A percentile compares a stretch with the other conserved stretches of the same genome.
These are phyloP conservation scores for Meteorus sp. DNA, from an alignment of 1,140 invertebrate genomes.

Conservation along the genomic window DNA sequence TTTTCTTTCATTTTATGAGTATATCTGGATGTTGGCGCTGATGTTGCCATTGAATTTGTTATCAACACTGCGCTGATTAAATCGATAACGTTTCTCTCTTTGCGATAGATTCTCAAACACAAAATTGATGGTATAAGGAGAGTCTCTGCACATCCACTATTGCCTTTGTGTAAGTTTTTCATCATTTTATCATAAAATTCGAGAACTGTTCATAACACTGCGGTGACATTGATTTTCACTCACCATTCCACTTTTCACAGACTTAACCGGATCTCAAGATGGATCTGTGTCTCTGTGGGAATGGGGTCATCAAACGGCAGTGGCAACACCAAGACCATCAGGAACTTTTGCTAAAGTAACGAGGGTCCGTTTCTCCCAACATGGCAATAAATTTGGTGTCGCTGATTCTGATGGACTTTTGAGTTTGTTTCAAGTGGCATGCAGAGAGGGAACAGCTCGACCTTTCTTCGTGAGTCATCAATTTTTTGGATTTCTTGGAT, in stretches of 20 bases:
- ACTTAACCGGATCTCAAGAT: slow-evolving; percentile 95
- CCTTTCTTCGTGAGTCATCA: slow-evolving; percentile 90
- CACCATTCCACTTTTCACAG: slow-evolving; percentile 57
- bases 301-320: slow-evolving; percentile 90
- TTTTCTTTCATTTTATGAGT: not conserved
- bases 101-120: slow-evolving; percentile 76
- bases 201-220: too few species aligned
- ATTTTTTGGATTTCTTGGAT: not conserved
- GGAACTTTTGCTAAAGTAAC: slow-evolving; percentile 96
- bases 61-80: slow-evolving; percentile 8
- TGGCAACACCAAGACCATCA: slow-evolving; percentile 85
- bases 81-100: slow-evolving; percentile 26
- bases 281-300: slow-evolving; percentile 98
- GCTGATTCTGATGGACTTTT: slow-evolving; percentile 90
- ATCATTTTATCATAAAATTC: slow-evolving; percentile 5
- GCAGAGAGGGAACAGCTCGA: slow-evolving; percentile 77
- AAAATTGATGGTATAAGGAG: slow-evolving; percentile 92
- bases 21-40: not conserved
- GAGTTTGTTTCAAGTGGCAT: slow-evolving; percentile 91
- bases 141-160: slow-evolving; percentile 91
- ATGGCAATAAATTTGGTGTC: slow-evolving; percentile 98
- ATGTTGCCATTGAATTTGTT: not conserved
- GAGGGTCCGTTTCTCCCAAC: slow-evolving; percentile 89
- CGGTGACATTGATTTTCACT: slow-evolving; percentile 5
- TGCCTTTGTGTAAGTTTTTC: slow-evolving; percentile 86